phyloP scores from a whole-genome alignment of 1,140 invertebrate species.

The Musca vetustissima region DNA sequence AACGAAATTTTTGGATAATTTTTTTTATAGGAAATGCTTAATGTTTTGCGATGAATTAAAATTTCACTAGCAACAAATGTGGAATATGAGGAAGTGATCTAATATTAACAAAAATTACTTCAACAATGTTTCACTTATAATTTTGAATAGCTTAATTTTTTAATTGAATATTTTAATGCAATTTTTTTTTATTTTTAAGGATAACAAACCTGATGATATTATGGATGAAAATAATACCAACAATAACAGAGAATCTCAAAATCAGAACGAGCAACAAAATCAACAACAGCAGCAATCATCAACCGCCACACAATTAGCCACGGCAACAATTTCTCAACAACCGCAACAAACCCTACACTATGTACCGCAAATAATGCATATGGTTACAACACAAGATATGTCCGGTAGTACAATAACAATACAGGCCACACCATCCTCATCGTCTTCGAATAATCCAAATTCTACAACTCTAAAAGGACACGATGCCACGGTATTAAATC shows the following conservation, averaged over 20 bases:
- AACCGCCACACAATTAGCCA: constrained; percentile 24
- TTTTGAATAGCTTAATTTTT: too few species aligned
- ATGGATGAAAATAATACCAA: neutral
- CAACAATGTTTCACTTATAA: too few species aligned
- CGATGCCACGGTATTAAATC: constrained; percentile 41
- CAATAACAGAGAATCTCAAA: neutral
- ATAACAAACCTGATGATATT: neutral
- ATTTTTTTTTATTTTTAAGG: neutral
- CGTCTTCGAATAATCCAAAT: constrained; percentile 25
- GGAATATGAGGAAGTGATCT: too few species aligned
- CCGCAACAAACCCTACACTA: constrained; percentile 33
- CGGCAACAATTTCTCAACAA: constrained; percentile 27
- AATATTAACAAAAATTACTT: too few species aligned
- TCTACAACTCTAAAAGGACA: constrained; percentile 24
- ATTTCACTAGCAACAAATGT: too few species aligned
- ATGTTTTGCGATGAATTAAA: too few species aligned
- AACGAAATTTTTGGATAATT: too few species aligned
- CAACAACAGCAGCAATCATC: constrained; percentile 21
- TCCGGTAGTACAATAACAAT: constrained; percentile 47
- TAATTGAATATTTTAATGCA: too few species aligned
- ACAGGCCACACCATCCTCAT: too few species aligned
- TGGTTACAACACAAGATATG: constrained; percentile 45
- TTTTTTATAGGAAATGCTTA: too few species aligned
- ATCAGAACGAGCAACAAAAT: constrained; percentile 26
- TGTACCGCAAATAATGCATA: constrained; percentile 44